Evolutionary conservation across 2,113 vertebrate genomes (phyloP).

Genomic region (Thunnus maccoyii): DNA sequence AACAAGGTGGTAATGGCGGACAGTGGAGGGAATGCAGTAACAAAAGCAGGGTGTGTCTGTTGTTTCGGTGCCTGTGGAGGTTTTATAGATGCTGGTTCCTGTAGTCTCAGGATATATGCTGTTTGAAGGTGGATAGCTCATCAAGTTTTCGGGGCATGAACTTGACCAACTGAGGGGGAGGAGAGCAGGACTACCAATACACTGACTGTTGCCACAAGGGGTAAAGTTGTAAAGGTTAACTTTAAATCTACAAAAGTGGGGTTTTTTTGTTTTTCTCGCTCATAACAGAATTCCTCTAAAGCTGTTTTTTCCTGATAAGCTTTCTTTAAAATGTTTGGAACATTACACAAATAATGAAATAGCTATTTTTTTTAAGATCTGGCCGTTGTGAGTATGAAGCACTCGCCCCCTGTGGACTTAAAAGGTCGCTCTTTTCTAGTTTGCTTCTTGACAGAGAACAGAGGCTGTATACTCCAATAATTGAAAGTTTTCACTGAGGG

Average conservation of each 20-base stretch:
- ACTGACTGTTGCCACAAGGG: neutral
- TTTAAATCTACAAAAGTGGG: slow-evolving; percentile 6
- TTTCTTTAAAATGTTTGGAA: neutral
- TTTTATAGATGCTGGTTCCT: slow-evolving; percentile 23
- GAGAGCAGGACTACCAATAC: slow-evolving; percentile 3
- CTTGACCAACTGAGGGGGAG: slow-evolving; percentile 12
- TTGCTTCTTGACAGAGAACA: neutral
- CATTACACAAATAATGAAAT: slow-evolving; percentile 14
- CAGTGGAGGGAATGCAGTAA: neutral
- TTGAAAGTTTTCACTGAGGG: neutral
- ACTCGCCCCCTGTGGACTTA: neutral
- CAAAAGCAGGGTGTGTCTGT: slow-evolving; percentile 1
- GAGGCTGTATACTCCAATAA: neutral
- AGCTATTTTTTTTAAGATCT: neutral
- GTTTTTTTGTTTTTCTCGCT: no score
- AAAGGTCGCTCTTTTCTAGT: slow-evolving; percentile 1
- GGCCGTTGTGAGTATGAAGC: neutral
- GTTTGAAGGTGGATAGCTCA: slow-evolving; percentile 43
- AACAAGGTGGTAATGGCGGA: neutral
- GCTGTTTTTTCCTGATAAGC: neutral
- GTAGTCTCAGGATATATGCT: slow-evolving; percentile 19
- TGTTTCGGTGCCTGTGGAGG: slow-evolving; percentile 24
- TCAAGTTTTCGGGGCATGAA: slow-evolving; percentile 27
- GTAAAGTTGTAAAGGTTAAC: neutral
- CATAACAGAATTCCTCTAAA: neutral